Evolutionary conservation across 2,888 invertebrate species (phyloP).

Genomic region (Mayetiola destructor): DNA sequence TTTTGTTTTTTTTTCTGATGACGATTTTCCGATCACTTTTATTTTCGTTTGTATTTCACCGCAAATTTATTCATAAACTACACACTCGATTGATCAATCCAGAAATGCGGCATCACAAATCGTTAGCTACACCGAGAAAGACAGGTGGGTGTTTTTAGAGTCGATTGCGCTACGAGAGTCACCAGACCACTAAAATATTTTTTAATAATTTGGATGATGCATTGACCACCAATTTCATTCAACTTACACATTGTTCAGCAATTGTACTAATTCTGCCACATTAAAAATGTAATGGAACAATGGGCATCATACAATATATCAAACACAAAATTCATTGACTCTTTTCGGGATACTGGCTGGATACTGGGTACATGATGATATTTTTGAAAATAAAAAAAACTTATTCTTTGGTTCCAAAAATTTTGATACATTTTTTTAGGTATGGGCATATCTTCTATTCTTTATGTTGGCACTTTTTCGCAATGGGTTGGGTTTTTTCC

Average conservation of each 20-base stretch:
- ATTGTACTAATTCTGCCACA: no score
- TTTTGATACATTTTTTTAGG: no score
- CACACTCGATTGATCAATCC: not conserved
- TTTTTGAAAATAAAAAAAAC: no score
- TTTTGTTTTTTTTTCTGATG: conserved; percentile 19
- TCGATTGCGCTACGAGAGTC: not conserved
- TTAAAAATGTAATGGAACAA: no score
- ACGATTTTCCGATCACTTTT: conserved; percentile 38
- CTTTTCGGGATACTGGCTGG: no score
- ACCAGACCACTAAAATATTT: not conserved
- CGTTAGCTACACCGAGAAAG: conserved; percentile 4
- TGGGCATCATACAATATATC: no score
- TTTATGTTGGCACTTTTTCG: no score
- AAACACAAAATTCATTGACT: no score
- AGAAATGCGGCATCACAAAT: conserved; percentile 13
- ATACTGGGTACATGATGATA: no score
- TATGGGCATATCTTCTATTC: no score
- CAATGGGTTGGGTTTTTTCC: no score
- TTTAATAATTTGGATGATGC: not conserved
- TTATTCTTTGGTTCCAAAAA: no score
- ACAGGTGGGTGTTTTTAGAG: conserved; percentile 3
- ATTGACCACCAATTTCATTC: not conserved
- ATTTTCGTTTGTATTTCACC: not conserved
- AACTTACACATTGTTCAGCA: not conserved
- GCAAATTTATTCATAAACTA: not conserved